Evolutionary conservation across 2,888 invertebrate species (phyloP), one percentile per base, ranked within the genome.

Genomic region (Chymomyza amoena): DNA sequence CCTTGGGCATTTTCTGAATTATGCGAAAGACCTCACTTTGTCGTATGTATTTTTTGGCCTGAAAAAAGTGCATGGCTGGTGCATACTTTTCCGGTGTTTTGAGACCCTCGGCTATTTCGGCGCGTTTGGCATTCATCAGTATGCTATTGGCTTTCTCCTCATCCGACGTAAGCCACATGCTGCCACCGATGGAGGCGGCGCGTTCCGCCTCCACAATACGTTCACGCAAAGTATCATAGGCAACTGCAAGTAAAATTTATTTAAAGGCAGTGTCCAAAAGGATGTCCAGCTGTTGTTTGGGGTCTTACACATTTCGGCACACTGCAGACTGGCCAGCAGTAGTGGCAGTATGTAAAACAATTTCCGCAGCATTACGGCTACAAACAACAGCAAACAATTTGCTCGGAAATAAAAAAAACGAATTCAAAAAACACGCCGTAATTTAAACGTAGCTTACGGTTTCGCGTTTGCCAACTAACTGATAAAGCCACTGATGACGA

Each of bases 1-100:
- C 95, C 68, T 92, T 95, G 0, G 95, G 95, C 90, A 95, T 91
- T 76, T 91, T 91, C 65, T 92, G 92, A 50, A 95, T 93, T 2
- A 94, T 91, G 65, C 93, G 89, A 80, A 93, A 95, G 0, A 95
- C 93, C 66, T 92, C 89, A 2, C 94, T 94, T 28, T 92, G 89
- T 4, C 94, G 93, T 20, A 95, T 93, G 18, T 91, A 87, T 2
- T 90, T 77, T 77, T 92, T 93, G 0, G 93, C 92, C 13, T 92
- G 89, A 71, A 94, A 92, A 78, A 95, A 94, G 84, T 94, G 94
- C 77, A 91, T 90, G 0, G 93, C 92, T 4, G 94, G 94, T 10
- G 93, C 89, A 85, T 94, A 94, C 45, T 90, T 91, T 72, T 89
- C 90, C 15, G 92, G 91, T 59, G 91, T 82, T 50, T 90, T 90